Percentiles rank a stretch among this genome's conserved stretches.
phyloP scores from a whole-genome alignment of 2,113 vertebrate species.

The Cheirogaleus medius region DNA sequence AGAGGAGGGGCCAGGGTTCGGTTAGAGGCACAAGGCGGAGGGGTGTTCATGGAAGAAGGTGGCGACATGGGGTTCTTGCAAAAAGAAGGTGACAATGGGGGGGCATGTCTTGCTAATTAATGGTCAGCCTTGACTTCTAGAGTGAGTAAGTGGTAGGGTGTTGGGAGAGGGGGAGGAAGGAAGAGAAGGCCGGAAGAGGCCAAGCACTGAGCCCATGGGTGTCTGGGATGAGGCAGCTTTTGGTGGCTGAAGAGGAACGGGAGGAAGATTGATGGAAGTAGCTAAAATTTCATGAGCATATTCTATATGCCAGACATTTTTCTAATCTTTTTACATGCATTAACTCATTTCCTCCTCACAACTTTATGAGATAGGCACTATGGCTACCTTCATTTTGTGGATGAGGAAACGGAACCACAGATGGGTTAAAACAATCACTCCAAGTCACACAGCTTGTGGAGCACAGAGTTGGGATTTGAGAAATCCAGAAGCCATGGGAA shows the following conservation, averaged over 20 bases:
- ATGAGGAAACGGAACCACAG: neutral
- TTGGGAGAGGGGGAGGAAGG: neutral
- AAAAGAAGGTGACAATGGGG: neutral
- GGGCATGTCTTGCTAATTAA: neutral
- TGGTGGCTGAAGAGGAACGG: neutral
- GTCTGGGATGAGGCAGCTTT: neutral
- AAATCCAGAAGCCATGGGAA: neutral
- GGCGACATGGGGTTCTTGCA: neutral
- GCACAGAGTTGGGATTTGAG: neutral
- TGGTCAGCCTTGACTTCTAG: neutral
- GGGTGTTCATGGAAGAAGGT: neutral
- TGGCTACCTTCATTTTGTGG: neutral
- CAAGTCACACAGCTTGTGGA: neutral
- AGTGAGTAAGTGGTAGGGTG: neutral
- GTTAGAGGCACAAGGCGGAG: neutral
- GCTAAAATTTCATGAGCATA: neutral
- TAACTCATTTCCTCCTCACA: conserved; percentile 4
- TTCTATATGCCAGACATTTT: neutral
- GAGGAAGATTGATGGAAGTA: neutral
- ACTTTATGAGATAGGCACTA: neutral
- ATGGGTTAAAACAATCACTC: neutral
- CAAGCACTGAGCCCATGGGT: accelerated
- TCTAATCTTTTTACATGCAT: neutral
- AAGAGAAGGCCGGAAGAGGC: neutral
- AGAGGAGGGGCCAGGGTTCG: neutral